Evolutionary conservation across 53 echinoderm and acorn worm species (phyloP).

Genomic region (Patiria pectinifera): DNA sequence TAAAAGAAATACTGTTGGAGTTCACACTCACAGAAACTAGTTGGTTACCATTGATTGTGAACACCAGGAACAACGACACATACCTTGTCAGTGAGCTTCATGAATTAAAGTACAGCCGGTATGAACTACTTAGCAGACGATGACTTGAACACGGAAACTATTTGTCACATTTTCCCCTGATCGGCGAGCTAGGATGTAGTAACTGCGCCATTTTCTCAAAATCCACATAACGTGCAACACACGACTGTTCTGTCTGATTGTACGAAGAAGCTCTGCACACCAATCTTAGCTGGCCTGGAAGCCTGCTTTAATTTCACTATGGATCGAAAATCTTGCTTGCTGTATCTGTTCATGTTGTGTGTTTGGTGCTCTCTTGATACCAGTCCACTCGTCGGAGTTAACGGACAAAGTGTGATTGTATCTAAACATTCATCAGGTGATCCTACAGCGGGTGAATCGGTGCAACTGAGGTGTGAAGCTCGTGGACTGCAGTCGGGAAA

Average conservation of each 20-base stretch:
- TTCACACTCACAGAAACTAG: too few relatives aligned
- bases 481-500: background rate
- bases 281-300: background rate
- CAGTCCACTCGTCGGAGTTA: background rate
- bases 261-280: background rate
- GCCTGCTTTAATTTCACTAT: background rate
- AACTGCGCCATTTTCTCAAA: too few relatives aligned
- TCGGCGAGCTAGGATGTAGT: too few relatives aligned
- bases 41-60: too few relatives aligned
- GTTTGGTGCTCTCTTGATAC: constrained; percentile 7
- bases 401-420: background rate
- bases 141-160: too few relatives aligned
- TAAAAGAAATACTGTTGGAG: too few relatives aligned
- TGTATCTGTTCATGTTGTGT: constrained; percentile 21
- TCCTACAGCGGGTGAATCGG: background rate
- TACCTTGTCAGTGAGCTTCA: too few relatives aligned
- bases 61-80: too few relatives aligned
- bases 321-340: background rate
- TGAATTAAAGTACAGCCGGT: too few relatives aligned
- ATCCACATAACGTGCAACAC: too few relatives aligned
- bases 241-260: background rate
- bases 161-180: too few relatives aligned
- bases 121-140: too few relatives aligned
- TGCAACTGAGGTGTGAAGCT: constrained; percentile 7
- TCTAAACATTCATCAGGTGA: background rate